Evolutionary conservation across 2,113 vertebrate genomes (phyloP), one percentile per base, ranked within the genome.

Genomic region (Tylochromis polylepis): DNA sequence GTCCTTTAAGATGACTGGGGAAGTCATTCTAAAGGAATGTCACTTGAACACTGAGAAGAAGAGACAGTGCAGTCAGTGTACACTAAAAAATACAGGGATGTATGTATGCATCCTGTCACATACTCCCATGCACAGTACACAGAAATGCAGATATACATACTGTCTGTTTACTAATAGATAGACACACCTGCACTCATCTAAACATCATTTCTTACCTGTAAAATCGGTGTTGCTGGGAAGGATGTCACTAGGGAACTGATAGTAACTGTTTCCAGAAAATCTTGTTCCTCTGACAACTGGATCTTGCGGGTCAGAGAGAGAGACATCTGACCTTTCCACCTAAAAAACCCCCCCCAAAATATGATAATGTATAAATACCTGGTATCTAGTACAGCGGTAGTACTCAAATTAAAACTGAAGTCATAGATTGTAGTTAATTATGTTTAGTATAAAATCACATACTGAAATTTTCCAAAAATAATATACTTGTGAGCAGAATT

Each of bases 191-290:
- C 24, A 65, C 60, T 41, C 10, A 81, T 18, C 24, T n/a, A 29
- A 8, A 86, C 56, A 38, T 38, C 11, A 4, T 62, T 12, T 89
- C 92, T 94, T 96, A 99, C 98, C 98, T 87, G 97, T 98, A 86
- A 98, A 99, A 90, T 97, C 97, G 1, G 95, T 96, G 81, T 98
- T 97, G 78, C 93, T 9, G 0, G 97, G 97, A 18, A 97, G 93
- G 15, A 93, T 94, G 27, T 97, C 95, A 93, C 94, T 96, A 11
- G 97, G 94, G 20, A 98, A 99, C 87, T 88, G 96, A 87, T 96
- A 97, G 91, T 97, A 98, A 14, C 97, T 95, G 67, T 96, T 96
- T 85, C 98, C 98, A 11, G 94, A 83, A 87, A 98, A 99, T 90
- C 95, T 97, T 49, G 95, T 94, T 57, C 97, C 97, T 95, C 96